Evolutionary conservation across 1,140 invertebrate genomes (phyloP), one percentile per base, ranked within the genome.

Genomic region (Drosophila teissieri): DNA sequence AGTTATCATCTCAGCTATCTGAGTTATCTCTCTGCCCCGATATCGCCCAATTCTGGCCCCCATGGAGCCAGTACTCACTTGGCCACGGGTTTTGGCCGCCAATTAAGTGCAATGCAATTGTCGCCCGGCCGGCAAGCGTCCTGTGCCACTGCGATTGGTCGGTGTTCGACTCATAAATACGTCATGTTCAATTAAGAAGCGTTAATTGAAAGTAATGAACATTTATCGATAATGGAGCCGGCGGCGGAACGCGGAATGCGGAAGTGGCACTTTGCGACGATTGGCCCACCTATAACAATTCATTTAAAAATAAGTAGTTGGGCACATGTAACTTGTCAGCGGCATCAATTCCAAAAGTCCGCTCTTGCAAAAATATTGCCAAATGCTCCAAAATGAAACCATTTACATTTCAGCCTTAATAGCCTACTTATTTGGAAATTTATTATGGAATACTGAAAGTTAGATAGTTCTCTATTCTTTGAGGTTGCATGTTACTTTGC

Each of bases 141-240:
- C 72, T 53, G 51, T 27, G 45, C 11, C 36, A 27, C 54, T 27
- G 14, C 49, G 54, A 68, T 40, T 65, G 62, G 72, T n/a, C 60
- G 61, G 48, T 81, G 82, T 86, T 80, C 73, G 78, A 77, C 84
- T 89, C 84, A 88, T 88, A 88, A 88, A 88, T 88, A 89, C 84
- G 84, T 83, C 84, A 88, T 88, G 83, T 83, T 83, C 73, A 83
- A 88, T 89, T 88, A 83, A 52, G 42, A 22, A 46, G 56, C 48
- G 77, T 84, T 89, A 89, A 89, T 88, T 88, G 77, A 83, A 83
- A 88, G 53, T 89, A 89, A 88, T 80, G 68, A 77, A 83, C 84
- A 73, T 63, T 77, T 69, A 62, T 62, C 65, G 57, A 40, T 61
- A 76, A 53, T 73, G 60, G 54, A 46, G 51, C 24, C 72, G 60